Base-by-base conservation (phyloP, 2,888 invertebrate species). In the Thereva nobilitata region DNA sequence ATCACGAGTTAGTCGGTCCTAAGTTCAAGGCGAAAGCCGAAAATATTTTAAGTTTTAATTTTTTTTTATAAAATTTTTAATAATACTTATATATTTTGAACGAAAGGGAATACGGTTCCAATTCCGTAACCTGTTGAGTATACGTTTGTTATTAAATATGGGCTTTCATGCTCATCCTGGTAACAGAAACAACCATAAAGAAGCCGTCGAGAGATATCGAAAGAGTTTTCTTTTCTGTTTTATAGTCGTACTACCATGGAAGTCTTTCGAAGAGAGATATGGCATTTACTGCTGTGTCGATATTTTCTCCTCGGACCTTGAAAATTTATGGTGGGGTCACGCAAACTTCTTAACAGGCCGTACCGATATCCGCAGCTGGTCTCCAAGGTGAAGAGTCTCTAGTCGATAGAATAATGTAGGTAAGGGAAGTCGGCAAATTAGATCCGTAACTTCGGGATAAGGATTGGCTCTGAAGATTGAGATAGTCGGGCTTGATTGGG, bases 351-450 rank as follows among this genome's bases (percentile, higher is more conserved):
- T 66, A 69, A 71, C 67, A 72, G 70, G 68, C 67, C 86, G 86
- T 87, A 87, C 86, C 86, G 84, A 86, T 68, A 87, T 86, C 87
- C 86, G 86, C 87, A 88, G 85, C 87, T 87, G 88, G 87, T 89
- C 86, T 88, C 87, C 87, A 85, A 87, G 87, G 86, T 86, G 82
- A 85, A 83, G 82, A 86, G 85, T 85, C 86, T 86, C 84, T 86
- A 84, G 85, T 85, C 84, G 83, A 84, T 84, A 83, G 85, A 86
- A 82, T 83, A 86, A 87, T 85, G 85, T 85, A 85, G 85, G 83
- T 85, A 86, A 86, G 85, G 84, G 84, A 86, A 84, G 86, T 85
- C 84, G 85, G 84, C 86, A 87, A 87, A 85, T 83, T 57, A 64
- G 67, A 67, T 67, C 67, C 67, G 67, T 67, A 83, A 84, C 83